Evolutionary conservation across 1,140 invertebrate genomes (phyloP).

Genomic region (Neodiprion fabricii): DNA sequence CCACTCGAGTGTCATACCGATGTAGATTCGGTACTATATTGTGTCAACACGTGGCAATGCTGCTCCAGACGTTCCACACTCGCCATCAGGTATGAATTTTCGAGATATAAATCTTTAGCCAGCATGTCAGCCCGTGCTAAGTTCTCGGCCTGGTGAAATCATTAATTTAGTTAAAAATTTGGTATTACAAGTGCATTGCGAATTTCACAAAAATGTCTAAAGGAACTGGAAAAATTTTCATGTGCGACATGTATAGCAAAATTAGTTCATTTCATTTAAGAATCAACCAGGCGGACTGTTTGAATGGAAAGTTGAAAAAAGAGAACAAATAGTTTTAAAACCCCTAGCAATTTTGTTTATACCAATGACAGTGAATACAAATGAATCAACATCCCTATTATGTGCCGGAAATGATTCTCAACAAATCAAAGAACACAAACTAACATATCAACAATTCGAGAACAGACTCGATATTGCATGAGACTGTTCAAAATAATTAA

Average conservation of each 20-base stretch:
- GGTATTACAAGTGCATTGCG: slow-evolving; percentile 4
- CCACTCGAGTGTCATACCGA: slow-evolving; percentile 49
- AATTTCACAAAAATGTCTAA: not conserved
- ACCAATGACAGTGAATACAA: too few species aligned
- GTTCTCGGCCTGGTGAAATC: slow-evolving; percentile 60
- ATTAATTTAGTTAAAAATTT: slow-evolving; percentile 19
- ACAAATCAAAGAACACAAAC: too few species aligned
- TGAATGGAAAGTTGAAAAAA: too few species aligned
- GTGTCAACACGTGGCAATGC: slow-evolving; percentile 61
- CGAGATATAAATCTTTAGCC: slow-evolving; percentile 80
- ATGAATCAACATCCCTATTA: too few species aligned
- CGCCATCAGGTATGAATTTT: slow-evolving; percentile 76
- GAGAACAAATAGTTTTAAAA: too few species aligned
- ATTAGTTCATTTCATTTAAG: not conserved
- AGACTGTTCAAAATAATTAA: too few species aligned
- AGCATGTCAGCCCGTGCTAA: slow-evolving; percentile 76
- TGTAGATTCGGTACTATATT: slow-evolving; percentile 57
- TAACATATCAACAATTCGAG: too few species aligned
- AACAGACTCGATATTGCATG: too few species aligned
- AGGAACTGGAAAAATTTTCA: too few species aligned
- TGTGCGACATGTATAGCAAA: too few species aligned
- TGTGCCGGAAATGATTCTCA: too few species aligned
- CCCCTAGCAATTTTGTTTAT: too few species aligned
- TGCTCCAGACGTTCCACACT: slow-evolving; percentile 71
- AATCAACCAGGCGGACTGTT: not conserved